phyloP scores from a whole-genome alignment of 2,113 vertebrate species.

The Steatornis caripensis region DNA sequence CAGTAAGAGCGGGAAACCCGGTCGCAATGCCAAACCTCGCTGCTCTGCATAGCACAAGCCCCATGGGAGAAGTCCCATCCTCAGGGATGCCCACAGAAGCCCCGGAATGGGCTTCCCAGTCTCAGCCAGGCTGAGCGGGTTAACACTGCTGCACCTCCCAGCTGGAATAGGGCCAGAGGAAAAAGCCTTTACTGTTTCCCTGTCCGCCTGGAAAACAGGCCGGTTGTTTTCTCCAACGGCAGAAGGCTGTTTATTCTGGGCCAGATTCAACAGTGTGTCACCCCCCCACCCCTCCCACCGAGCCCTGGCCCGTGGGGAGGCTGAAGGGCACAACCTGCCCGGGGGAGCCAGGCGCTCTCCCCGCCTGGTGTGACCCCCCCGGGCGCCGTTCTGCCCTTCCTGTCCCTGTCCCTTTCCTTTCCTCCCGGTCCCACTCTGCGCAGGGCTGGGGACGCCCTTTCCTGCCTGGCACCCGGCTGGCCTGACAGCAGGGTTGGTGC shows the following conservation, averaged over 20 bases:
- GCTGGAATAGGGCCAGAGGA: conserved; percentile 25
- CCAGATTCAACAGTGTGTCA: neutral
- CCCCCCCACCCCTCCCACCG: neutral
- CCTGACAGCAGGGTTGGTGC: neutral
- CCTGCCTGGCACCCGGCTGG: conserved; percentile 51
- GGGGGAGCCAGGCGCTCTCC: neutral
- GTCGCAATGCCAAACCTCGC: neutral
- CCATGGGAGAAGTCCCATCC: neutral
- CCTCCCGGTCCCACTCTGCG: neutral
- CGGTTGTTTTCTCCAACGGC: conserved; percentile 13
- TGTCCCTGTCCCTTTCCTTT: conserved; percentile 40
- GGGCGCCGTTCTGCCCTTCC: conserved; percentile 23
- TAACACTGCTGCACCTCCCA: neutral
- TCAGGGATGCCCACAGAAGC: neutral
- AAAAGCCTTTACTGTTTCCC: conserved; percentile 42
- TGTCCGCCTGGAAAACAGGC: conserved; percentile 10
- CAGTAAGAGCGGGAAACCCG: accelerated
- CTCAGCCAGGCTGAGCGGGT: neutral
- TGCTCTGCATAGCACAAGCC: neutral
- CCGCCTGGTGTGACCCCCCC: neutral
- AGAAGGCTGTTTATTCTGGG: conserved; percentile 56
- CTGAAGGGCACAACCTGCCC: neutral
- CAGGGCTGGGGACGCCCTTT: conserved; percentile 50
- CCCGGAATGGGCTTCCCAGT: accelerated
- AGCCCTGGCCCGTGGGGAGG: accelerated